Conservation (phyloP, 2,797 vertebrate genomes). For the Ispidina lecontei region DNA sequence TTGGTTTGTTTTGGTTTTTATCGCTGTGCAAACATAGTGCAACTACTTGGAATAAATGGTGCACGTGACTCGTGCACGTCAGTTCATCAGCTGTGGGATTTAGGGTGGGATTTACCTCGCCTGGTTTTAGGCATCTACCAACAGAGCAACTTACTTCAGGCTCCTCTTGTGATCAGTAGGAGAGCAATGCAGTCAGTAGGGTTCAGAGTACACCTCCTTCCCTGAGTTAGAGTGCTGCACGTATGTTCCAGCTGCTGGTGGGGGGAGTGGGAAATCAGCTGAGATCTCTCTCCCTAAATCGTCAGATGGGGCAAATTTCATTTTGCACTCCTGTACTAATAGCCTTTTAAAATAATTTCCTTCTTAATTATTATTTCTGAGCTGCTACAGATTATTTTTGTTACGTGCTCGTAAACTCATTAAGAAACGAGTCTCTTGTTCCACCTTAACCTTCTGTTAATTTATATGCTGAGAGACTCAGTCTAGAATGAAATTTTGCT, state of each 20-base stretch:
- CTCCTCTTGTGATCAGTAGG: background rate
- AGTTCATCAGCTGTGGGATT: background rate
- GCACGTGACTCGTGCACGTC: background rate
- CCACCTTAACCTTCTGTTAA: background rate
- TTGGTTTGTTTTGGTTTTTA: background rate
- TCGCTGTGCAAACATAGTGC: conserved; percentile 5
- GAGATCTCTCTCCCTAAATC: background rate
- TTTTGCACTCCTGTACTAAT: background rate
- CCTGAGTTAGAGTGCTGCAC: background rate
- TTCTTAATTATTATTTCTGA: background rate
- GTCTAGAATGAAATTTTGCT: background rate
- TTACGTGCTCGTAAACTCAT: background rate
- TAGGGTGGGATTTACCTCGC: conserved; percentile 43
- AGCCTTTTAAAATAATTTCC: background rate
- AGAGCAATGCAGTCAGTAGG: background rate
- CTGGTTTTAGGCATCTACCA: background rate
- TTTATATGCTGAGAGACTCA: fast-evolving
- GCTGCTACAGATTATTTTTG: background rate
- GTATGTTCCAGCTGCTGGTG: background rate
- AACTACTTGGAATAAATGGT: conserved; percentile 28
- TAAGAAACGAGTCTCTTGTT: background rate
- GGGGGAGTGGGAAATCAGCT: background rate
- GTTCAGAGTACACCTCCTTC: background rate
- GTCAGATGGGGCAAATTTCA: background rate
- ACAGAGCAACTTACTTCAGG: background rate